Percentiles rank a stretch among this genome's conserved stretches.
Evolutionary conservation across 2,113 vertebrate genomes (phyloP).

Genomic region (Origma solitaria): DNA sequence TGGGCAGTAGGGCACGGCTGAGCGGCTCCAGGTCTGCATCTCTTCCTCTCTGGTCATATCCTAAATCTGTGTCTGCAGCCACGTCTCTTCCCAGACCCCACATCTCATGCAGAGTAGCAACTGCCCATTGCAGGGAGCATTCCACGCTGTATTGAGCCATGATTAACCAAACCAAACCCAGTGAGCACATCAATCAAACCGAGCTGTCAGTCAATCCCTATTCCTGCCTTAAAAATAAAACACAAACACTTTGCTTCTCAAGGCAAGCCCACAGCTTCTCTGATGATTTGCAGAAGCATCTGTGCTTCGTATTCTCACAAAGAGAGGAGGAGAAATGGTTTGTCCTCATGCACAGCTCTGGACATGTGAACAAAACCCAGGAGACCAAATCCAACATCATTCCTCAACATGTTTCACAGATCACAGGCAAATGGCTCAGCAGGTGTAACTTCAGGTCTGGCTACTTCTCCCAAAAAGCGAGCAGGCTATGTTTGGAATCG

Average conservation of each 20-base stretch:
- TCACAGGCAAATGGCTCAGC: background rate
- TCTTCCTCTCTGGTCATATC: background rate
- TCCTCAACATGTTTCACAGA: background rate
- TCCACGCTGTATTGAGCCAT: accelerated
- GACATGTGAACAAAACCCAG: background rate
- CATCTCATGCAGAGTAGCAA: background rate
- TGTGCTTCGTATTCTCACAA: background rate
- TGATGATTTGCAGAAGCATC: background rate
- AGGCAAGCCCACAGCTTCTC: background rate
- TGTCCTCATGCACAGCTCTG: background rate
- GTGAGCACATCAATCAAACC: background rate
- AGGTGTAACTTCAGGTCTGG: background rate
- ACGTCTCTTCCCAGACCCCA: background rate
- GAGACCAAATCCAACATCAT: background rate
- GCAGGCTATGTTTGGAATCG: background rate
- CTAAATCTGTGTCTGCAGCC: background rate
- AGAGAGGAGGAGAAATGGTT: background rate
- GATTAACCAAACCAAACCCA: background rate
- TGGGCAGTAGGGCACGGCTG: background rate
- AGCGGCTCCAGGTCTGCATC: background rate
- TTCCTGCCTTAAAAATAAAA: background rate
- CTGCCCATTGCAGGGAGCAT: background rate
- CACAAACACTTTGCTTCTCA: background rate
- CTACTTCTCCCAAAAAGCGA: background rate
- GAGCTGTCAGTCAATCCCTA: background rate